A percentile compares a stretch with the other conserved stretches of the same genome.
Conservation (phyloP, 2,888 invertebrate genomes). For the Belgica antarctica region DNA sequence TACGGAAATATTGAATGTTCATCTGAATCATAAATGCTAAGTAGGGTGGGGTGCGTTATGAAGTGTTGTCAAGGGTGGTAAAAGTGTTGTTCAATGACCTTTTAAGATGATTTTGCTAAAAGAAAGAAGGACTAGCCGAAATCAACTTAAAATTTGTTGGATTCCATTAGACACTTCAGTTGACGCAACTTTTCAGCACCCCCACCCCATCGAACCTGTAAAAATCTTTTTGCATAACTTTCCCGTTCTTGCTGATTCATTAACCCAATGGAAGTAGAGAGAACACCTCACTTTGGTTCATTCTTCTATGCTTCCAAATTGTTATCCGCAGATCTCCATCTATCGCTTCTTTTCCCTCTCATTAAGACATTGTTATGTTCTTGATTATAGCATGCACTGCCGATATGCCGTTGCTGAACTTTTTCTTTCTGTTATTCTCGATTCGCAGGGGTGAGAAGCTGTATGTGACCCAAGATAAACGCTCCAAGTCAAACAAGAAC, state of each 20-base stretch:
- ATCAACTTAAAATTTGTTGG: no score
- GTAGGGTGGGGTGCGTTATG: no score
- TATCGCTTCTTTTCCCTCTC: slow-evolving; percentile 4
- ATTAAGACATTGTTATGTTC: neutral
- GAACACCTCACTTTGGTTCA: slow-evolving; percentile 31
- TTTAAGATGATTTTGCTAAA: no score
- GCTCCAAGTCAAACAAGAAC: slow-evolving; percentile 66
- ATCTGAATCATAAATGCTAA: no score
- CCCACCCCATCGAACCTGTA: no score
- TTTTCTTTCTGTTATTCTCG: neutral
- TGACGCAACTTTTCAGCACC: no score
- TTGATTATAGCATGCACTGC: neutral
- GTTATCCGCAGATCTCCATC: neutral
- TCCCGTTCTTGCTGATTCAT: slow-evolving; percentile 2
- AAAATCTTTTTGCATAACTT: slow-evolving; percentile 4
- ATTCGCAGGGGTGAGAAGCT: slow-evolving; percentile 71
- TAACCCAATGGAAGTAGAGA: slow-evolving; percentile 15
- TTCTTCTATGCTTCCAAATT: neutral
- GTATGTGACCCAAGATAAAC: slow-evolving; percentile 77
- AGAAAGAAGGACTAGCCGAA: no score
- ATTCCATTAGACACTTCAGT: no score
- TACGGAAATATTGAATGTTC: no score
- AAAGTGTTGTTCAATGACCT: no score
- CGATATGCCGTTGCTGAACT: neutral
- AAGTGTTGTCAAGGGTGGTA: no score